Base-by-base conservation (phyloP, 2,797 vertebrate genomes). In the Lycodopsis pacificus region DNA sequence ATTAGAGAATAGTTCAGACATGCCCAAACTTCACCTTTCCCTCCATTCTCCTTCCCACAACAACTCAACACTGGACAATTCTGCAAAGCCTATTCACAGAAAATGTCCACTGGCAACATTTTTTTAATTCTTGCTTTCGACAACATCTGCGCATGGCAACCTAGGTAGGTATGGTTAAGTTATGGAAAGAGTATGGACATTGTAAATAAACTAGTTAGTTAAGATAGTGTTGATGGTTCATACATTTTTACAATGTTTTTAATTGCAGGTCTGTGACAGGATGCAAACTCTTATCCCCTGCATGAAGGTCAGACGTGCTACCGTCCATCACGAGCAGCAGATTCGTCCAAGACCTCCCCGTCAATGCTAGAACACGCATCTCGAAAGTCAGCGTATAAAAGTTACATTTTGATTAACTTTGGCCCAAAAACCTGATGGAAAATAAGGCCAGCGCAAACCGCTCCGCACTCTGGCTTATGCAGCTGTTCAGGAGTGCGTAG, bases 381-480 rank as follows among this genome's bases (percentile, higher is more conserved):
- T 7, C 25, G 19, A 15, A 56, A 25, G 11, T 51, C 34, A 34
- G 34, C 34, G 34, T 7, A 56, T 69, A n/a, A 63, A 51, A 58
- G n/a, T 53, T 57, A 1, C 34, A 27, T 65, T 71, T 10, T 57
- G 15, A 68, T 66, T 6, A 59, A 46, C 25, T 70, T 51, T 58
- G n/a, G 38, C 62, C 2, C 9, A 5, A 42, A 62, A 73, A 62
- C 4, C 20, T 44, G 11, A n/a, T 38, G 25, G 51, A 71, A 64
- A 66, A 54, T 22, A 34, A 59, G 17, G 32, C 25, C 19, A 25
- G 17, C 9, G n/a, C 5, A 14, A 10, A 36, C 9, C n/a, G 34
- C 12, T 61, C 19, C 65, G n/a, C 5, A 14, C 11, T 51, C 10
- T 9, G 32, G 17, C 38, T 51, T 22, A 13, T 51, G 65, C 63